Evolutionary conservation across 2,888 invertebrate genomes (phyloP), one percentile per base, ranked within the genome.

Genomic region (Lithophane semibrunnea): DNA sequence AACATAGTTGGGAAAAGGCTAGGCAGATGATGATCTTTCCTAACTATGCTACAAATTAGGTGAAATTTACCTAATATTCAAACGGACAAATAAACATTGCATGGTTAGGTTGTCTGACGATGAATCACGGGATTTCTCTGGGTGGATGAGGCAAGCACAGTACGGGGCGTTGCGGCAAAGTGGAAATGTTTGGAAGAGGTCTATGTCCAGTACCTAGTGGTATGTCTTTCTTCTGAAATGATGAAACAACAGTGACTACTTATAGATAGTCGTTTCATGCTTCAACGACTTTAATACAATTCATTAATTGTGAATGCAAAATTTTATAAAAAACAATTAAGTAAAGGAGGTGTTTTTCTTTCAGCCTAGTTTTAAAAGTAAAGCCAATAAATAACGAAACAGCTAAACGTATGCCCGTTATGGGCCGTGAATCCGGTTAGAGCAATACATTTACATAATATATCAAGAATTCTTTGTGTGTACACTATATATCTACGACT

Each of bases 391-490:
- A 80, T 83, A 79, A 79, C 63, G 60, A 42, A 73, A 76, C 86
- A 64, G 65, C 54, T 76, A 60, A 81, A 73, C n/a, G 67, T 49
- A 42, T 54, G 56, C 44, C 73, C 54, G 86, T 65, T 76, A 71
- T 73, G 69, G 72, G 16, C 70, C 71, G 71, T 73, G 86, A 83
- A 77, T 83, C 86, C 73, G 86, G 86, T 70, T 73, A 7, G 24
- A 81, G 70, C 42, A 67, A 82, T 84, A 73, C 58, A 77, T 85
- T 83, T 82, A 82, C 83, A 85, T 82, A 82, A 70, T 65, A 64
- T 70, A 68, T 68, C 29, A 69, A 56, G 72, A 82, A 82, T 85
- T 85, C 24, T 75, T 70, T 66, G 56, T 54, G 61, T 47, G 70
- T 68, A 16, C 21, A 42, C 52, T 29, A 42, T 70, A 37, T 47